Evolutionary conservation across 2,888 invertebrate species (phyloP).

Genomic region (Exephanes ischioxanthus): DNA sequence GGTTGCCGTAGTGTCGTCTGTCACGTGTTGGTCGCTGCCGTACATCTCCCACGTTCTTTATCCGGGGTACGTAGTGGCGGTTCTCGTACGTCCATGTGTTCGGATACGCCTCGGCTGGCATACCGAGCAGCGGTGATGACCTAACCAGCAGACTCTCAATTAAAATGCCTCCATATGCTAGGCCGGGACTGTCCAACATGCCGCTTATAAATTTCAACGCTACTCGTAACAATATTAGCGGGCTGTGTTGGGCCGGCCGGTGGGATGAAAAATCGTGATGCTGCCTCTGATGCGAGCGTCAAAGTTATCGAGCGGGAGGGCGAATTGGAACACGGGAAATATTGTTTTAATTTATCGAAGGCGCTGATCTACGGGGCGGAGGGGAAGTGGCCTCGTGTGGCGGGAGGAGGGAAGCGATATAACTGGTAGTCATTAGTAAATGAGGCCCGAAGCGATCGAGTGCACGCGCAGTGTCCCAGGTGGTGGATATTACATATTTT

Average conservation of each 20-base stretch:
- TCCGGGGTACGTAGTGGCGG: slow-evolving; percentile 42
- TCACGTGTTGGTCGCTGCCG: slow-evolving; percentile 7
- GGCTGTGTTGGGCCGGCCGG: neutral
- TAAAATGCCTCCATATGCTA: slow-evolving; percentile 81
- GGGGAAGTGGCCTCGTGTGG: neutral
- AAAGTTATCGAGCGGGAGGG: neutral
- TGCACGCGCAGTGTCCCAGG: slow-evolving; percentile 78
- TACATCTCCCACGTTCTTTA: slow-evolving; percentile 53
- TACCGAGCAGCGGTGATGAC: slow-evolving; percentile 75
- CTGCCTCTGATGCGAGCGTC: neutral
- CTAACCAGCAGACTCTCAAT: slow-evolving; percentile 81
- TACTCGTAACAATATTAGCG: slow-evolving; percentile 57
- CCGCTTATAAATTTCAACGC: slow-evolving; percentile 65
- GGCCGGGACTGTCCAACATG: slow-evolving; percentile 64
- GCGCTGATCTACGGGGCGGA: neutral
- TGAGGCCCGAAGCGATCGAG: slow-evolving; percentile 79
- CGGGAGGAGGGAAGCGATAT: slow-evolving; percentile 17
- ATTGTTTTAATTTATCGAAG: neutral
- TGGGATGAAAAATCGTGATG: slow-evolving; percentile 1
- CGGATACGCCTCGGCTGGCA: slow-evolving; percentile 58
- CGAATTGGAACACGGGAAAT: neutral
- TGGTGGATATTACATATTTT: slow-evolving; percentile 73
- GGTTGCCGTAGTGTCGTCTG: slow-evolving; percentile 25
- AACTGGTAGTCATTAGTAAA: slow-evolving; percentile 81
- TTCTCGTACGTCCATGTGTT: slow-evolving; percentile 51